These are phyloP conservation scores for Penaeus chinensis DNA, from an alignment of 1,140 invertebrate genomes.

Conservation along the genomic window DNA sequence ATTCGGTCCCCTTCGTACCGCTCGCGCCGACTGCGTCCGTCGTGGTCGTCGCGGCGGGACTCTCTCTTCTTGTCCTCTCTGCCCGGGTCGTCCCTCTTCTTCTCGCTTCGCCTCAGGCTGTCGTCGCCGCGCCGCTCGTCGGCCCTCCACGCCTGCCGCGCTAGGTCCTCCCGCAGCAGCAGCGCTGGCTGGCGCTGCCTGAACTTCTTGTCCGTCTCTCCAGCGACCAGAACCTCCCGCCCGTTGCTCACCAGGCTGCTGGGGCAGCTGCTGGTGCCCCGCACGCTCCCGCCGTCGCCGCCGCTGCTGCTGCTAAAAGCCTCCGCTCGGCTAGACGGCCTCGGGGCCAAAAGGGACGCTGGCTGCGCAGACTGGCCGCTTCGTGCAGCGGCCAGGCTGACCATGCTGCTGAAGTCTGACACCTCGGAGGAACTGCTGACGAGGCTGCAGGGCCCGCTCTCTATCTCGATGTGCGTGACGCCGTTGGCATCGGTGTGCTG, in stretches of 20 bases:
- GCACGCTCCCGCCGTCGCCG: not conserved
- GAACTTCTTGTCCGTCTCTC: constrained; percentile 38
- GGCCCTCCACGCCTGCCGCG: not conserved
- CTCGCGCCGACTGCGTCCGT: constrained; percentile 19
- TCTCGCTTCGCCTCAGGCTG: constrained; percentile 1
- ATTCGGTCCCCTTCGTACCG: constrained; percentile 10
- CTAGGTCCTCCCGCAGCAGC: constrained; percentile 1
- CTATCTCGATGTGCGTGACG: constrained; percentile 62
- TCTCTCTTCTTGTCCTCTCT: constrained; percentile 7
- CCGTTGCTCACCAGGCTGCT: constrained; percentile 34
- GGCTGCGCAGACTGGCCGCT: constrained; percentile 39
- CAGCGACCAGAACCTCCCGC: constrained; percentile 30
- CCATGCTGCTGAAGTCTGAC: constrained; percentile 42
- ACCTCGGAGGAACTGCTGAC: constrained; percentile 18
- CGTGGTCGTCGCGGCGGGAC: not conserved
- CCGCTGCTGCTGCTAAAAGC: not conserved
- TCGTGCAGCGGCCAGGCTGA: not conserved
- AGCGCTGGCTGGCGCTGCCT: constrained; percentile 56
- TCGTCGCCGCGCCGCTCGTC: not conserved
- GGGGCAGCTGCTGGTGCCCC: constrained; percentile 25
- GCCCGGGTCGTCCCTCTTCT: not conserved
- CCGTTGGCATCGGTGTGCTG: constrained; percentile 55
- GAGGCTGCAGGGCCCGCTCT: constrained; percentile 55
- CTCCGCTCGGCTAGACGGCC: not conserved
- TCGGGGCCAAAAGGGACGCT: not conserved